Conservation (phyloP, 1,140 invertebrate genomes). For the Drosophila lini region DNA sequence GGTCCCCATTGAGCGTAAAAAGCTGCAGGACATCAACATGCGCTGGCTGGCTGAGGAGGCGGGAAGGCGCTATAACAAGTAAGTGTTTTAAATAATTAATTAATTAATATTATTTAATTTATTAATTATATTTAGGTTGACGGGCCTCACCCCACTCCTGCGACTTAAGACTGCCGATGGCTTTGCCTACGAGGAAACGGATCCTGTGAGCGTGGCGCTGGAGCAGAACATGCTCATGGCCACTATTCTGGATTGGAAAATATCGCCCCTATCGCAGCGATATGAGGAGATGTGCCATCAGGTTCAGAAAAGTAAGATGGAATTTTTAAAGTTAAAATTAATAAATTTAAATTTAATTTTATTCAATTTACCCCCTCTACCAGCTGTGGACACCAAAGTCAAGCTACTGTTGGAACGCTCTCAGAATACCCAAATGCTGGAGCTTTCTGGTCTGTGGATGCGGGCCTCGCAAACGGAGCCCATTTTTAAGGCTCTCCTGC, state of each 20-base stretch:
- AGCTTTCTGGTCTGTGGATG: conserved; percentile 85
- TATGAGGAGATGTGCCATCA: conserved; percentile 88
- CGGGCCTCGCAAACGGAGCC: conserved; percentile 85
- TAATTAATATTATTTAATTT: too few relatives aligned
- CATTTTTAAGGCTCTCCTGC: conserved; percentile 86
- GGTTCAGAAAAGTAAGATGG: conserved; percentile 84
- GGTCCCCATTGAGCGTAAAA: conserved; percentile 87
- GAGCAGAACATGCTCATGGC: conserved; percentile 86
- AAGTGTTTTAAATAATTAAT: conserved; percentile 50
- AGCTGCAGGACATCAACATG: conserved; percentile 87
- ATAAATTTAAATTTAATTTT: not conserved
- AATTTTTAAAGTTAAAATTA: not conserved
- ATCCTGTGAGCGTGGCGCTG: conserved; percentile 86
- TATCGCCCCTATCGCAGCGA: conserved; percentile 87
- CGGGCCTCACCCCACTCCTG: conserved; percentile 87
- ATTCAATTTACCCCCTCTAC: not conserved
- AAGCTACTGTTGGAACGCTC: conserved; percentile 85
- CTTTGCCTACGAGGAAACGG: conserved; percentile 88
- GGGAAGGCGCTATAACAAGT: conserved; percentile 89
- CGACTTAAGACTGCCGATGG: conserved; percentile 88
- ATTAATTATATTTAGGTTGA: conserved; percentile 84
- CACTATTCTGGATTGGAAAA: conserved; percentile 87
- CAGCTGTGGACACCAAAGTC: conserved; percentile 84
- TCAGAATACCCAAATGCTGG: conserved; percentile 85
- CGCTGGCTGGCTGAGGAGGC: conserved; percentile 90